These are phyloP conservation scores for Daktulosphaira vitifoliae DNA, from an alignment of 1,140 invertebrate species.

Conservation along the genomic window DNA sequence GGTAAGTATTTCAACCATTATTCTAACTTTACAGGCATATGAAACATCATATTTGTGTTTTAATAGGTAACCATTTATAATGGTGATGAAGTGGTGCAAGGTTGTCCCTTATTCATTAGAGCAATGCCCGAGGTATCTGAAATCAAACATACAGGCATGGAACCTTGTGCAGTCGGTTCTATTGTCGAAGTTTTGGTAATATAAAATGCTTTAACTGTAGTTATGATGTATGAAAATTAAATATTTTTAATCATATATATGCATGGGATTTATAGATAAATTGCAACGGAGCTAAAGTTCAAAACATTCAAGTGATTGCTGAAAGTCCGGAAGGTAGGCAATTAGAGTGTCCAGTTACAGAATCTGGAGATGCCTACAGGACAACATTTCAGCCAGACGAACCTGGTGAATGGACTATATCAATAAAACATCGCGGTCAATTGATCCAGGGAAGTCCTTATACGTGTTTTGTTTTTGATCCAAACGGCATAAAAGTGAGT, in stretches of 20 bases:
- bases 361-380: slow-evolving; percentile 69
- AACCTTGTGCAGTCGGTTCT: slow-evolving; percentile 85
- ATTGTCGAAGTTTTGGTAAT: slow-evolving; percentile 92
- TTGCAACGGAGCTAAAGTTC: slow-evolving; percentile 58
- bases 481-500: slow-evolving; percentile 72
- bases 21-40: neutral
- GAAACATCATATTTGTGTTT: neutral
- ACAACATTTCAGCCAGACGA: slow-evolving; percentile 95
- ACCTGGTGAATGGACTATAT: slow-evolving; percentile 92
- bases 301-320: slow-evolving; percentile 78
- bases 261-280: slow-evolving; percentile 59
- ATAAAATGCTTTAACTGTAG: slow-evolving; percentile 38
- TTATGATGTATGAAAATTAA: no score
- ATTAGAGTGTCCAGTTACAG: slow-evolving; percentile 65
- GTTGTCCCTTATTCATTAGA: slow-evolving; percentile 70
- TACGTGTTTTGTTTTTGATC: slow-evolving; percentile 93
- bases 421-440: slow-evolving; percentile 87
- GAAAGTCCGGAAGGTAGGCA: slow-evolving; percentile 74
- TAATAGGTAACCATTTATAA: slow-evolving; percentile 54
- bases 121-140: slow-evolving; percentile 75
- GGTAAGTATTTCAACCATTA: slow-evolving; percentile 44
- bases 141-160: slow-evolving; percentile 82
- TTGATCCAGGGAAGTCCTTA: slow-evolving; percentile 95
- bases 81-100: slow-evolving; percentile 55
- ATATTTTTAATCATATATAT: neutral